Percentiles rank a stretch among this genome's conserved stretches.
Evolutionary conservation across 1,140 invertebrate species (phyloP).

Genomic region (Bombus pyrosoma): DNA sequence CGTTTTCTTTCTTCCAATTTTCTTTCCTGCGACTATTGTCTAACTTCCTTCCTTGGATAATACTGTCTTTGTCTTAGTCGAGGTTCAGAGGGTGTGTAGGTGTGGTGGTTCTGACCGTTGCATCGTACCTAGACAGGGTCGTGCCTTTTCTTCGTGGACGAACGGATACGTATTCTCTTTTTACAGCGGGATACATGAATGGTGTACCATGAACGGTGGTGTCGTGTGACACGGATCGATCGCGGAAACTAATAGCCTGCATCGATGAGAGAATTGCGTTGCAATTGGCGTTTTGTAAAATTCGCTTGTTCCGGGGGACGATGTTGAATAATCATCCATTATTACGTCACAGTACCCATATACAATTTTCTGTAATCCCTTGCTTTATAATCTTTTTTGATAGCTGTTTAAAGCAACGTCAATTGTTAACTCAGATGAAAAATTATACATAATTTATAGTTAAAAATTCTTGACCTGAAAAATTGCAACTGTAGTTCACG

Average conservation of each 20-base stretch:
- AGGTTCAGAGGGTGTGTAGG: neutral
- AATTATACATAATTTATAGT: too few species aligned
- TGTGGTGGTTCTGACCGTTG: neutral
- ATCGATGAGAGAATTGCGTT: slow-evolving; percentile 22
- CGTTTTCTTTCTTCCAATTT: slow-evolving; percentile 39
- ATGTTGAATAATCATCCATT: neutral
- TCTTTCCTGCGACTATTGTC: neutral
- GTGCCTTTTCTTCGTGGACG: slow-evolving; percentile 17
- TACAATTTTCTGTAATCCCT: neutral
- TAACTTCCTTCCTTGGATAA: neutral
- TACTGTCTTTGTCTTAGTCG: neutral
- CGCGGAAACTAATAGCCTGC: slow-evolving; percentile 33
- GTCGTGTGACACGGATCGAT: slow-evolving; percentile 45
- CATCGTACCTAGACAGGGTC: slow-evolving; percentile 23
- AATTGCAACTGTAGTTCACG: too few species aligned
- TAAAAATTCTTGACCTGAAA: too few species aligned
- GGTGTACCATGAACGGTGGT: slow-evolving; percentile 44
- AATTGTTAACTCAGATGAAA: too few species aligned
- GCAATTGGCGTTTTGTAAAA: slow-evolving; percentile 13
- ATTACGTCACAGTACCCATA: neutral
- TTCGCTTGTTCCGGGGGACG: neutral
- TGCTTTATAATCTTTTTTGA: neutral
- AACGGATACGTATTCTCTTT: slow-evolving; percentile 51
- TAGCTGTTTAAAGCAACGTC: neutral
- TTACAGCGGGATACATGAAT: slow-evolving; percentile 43